A percentile compares a stretch with the other conserved stretches of the same genome.
Evolutionary conservation across 1,140 invertebrate genomes (phyloP).

Genomic region (Cydia pomonella): DNA sequence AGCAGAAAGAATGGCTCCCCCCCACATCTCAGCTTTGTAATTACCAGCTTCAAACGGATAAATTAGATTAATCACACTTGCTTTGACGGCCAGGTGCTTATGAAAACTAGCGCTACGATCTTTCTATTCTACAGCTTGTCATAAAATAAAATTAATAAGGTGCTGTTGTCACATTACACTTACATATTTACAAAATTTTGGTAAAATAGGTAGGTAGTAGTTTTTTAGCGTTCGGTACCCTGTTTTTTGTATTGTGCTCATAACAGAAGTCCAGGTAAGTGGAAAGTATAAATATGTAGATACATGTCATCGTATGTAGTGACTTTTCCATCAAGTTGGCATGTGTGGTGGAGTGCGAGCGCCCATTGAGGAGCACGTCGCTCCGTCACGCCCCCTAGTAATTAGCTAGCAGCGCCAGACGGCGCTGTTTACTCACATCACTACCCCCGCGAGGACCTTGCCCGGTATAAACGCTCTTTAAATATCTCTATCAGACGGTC

Average conservation of each 20-base stretch:
- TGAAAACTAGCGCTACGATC: constrained; percentile 62
- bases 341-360: constrained; percentile 26
- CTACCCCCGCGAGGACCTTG: constrained; percentile 32
- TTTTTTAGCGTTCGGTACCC: neutral
- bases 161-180: constrained; percentile 9
- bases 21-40: constrained; percentile 52
- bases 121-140: constrained; percentile 30
- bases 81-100: constrained; percentile 69
- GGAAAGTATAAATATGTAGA: constrained; percentile 15
- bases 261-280: neutral
- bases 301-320: constrained; percentile 28
- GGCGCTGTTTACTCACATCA: constrained; percentile 37
- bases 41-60: constrained; percentile 64
- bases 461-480: constrained; percentile 31
- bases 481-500: constrained; percentile 30
- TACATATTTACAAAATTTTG: neutral
- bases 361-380: constrained; percentile 33
- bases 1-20: constrained; percentile 53
- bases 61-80: constrained; percentile 73
- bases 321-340: constrained; percentile 33
- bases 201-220: neutral
- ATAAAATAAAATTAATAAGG: constrained; percentile 26
- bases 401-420: constrained; percentile 34
- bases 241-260: neutral
- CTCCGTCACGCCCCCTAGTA: constrained; percentile 33